These are phyloP conservation scores for Drosophila nr. perissopoda DNA, from an alignment of 2,888 invertebrate species.

Conservation along the genomic window DNA sequence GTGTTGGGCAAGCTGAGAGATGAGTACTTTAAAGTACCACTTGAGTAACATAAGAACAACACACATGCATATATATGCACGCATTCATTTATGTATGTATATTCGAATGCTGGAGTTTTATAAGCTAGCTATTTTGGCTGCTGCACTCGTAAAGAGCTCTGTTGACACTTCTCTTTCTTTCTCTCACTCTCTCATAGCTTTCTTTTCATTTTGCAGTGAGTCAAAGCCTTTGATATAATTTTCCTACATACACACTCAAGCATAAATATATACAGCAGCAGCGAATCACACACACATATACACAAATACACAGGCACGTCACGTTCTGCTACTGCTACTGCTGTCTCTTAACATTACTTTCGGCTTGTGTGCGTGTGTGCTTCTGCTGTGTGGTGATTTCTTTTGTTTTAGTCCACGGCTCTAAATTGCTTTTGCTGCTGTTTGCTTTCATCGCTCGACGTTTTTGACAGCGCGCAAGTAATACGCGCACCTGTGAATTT, in stretches of 20 bases:
- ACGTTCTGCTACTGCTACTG: constrained; percentile 45
- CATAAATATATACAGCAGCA: constrained; percentile 12
- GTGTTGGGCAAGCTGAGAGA: constrained; percentile 62
- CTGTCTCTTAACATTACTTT: constrained; percentile 26
- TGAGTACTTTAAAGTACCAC: constrained; percentile 51
- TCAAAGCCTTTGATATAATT: constrained; percentile 65
- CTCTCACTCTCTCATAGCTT: not conserved
- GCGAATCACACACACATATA: constrained; percentile 15
- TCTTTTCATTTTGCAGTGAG: constrained; percentile 46
- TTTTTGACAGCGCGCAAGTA: constrained; percentile 74
- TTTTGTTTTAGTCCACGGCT: constrained; percentile 68
- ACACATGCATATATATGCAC: constrained; percentile 1
- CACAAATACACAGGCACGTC: constrained; percentile 29
- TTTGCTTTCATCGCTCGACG: constrained; percentile 56
- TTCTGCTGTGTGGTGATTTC: constrained; percentile 41
- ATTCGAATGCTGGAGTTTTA: constrained; percentile 5
- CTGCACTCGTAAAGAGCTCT: constrained; percentile 34
- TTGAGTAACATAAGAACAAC: constrained; percentile 39
- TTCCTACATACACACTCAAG: constrained; percentile 19
- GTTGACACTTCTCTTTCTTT: constrained; percentile 13
- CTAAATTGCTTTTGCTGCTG: constrained; percentile 51
- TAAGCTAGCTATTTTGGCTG: constrained; percentile 40
- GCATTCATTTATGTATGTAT: not conserved
- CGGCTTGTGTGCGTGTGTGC: constrained; percentile 25
- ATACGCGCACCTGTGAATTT: constrained; percentile 80